Base-by-base conservation (phyloP, 2,888 invertebrate species). In the Himalopsyche kuldschensis region DNA sequence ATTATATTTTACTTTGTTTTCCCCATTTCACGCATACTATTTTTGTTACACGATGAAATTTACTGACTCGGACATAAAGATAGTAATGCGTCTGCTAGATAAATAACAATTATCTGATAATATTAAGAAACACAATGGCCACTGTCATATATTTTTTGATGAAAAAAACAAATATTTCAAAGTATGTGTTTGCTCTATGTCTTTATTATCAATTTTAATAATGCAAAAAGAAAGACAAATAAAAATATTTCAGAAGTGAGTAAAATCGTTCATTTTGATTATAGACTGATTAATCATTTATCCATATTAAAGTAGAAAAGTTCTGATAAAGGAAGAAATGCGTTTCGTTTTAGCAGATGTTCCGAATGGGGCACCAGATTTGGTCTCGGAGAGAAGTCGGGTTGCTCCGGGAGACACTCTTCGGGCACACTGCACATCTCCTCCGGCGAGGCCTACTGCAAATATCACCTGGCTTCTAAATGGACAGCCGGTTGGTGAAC, bases 341-440 rank as follows among this genome's bases (percentile, higher is more conserved):
- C 32, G 4, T 76, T 31, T 31, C n/a, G 76, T 31, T 31, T 76
- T 81, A 80, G 17, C 92, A 95, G 95, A 93, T 89, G 91, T 94
- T 85, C 95, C 95, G 55, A 92, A 93, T 87, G 94, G 94, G 88
- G 93, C 93, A 85, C 94, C 95, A 32, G 92, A 93, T 88, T 89
- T 95, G 89, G 92, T 91, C 86, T 92, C 94, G 82, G 95, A 95
- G 88, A 94, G 95, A 87, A 93, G 92, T 87, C 93, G 94, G 89
- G 94, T 95, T 89, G 94, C 94, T 85, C 93, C 94, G 84, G 95
- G 95, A 4, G 95, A 95, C 85, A 93, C 92, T 17, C 90, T 95
- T 86, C 92, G 93, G 83, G 95, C 94, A 75, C 95, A 95, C 85
- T 95, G 95, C 88, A 94, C 94, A 10, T 92, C 94, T 30, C 94